Percentiles rank a stretch among this genome's conserved stretches.
Conservation (phyloP, 2,113 vertebrate species). For the Lipophrys pholis region DNA sequence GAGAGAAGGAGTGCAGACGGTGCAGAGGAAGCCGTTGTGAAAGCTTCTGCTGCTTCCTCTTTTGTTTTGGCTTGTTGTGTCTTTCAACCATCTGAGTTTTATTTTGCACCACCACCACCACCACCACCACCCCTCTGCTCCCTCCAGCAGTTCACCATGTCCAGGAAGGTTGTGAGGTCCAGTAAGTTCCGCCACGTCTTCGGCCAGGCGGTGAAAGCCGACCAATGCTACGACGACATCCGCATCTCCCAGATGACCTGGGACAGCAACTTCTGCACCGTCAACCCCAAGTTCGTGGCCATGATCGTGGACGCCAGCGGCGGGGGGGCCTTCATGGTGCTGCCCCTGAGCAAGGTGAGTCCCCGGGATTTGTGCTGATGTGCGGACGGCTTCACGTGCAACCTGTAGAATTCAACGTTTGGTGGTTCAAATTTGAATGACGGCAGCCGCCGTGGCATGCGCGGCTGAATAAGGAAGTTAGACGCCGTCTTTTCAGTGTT, state of each 20-base stretch:
- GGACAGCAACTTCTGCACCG: conserved; percentile 92
- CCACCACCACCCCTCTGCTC: too few species aligned
- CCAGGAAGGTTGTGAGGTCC: conserved; percentile 88
- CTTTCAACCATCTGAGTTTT: conserved; percentile 59
- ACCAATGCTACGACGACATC: conserved; percentile 94
- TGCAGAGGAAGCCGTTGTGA: conserved; percentile 72
- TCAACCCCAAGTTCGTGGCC: conserved; percentile 93
- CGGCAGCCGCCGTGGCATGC: conserved; percentile 12
- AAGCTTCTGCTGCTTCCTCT: conserved; percentile 71
- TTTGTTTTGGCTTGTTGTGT: conserved; percentile 41
- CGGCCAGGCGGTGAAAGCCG: conserved; percentile 88
- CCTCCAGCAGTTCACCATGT: conserved; percentile 88
- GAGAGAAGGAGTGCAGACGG: conserved; percentile 34
- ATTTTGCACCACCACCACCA: too few species aligned
- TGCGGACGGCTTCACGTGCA: too few species aligned
- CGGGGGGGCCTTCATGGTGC: conserved; percentile 91
- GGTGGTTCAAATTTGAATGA: conserved; percentile 17
- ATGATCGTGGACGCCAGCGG: conserved; percentile 93
- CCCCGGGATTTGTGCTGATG: too few species aligned
- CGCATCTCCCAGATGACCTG: conserved; percentile 93
- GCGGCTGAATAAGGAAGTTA: conserved; percentile 81
- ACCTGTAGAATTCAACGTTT: too few species aligned
- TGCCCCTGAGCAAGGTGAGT: conserved; percentile 89
- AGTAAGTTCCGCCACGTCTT: conserved; percentile 95
- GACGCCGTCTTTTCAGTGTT: conserved; percentile 56